phyloP scores from a whole-genome alignment of 2,797 vertebrate species.

The Microctenopoma stevenorrisi region DNA sequence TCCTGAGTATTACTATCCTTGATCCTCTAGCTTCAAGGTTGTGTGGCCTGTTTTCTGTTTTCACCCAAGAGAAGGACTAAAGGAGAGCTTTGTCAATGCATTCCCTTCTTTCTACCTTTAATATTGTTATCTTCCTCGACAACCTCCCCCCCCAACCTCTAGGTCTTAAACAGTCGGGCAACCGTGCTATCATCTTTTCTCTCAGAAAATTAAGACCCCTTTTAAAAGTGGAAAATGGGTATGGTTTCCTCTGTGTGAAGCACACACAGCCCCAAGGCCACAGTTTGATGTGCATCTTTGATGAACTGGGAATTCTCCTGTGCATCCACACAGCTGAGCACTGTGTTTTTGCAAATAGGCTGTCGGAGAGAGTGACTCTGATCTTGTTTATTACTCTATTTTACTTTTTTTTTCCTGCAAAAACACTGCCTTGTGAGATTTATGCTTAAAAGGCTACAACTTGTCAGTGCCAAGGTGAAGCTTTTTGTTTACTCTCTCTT shows the following conservation, averaged over 20 bases:
- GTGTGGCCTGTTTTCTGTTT: slow-evolving; percentile 22
- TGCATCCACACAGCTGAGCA: slow-evolving; percentile 61
- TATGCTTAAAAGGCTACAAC: slow-evolving; percentile 28
- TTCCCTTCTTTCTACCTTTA: slow-evolving; percentile 23
- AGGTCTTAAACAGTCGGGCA: slow-evolving; percentile 47
- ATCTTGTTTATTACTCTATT: slow-evolving; percentile 55
- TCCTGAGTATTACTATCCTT: slow-evolving; percentile 14
- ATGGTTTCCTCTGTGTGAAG: slow-evolving; percentile 55
- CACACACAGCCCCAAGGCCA: slow-evolving; percentile 63
- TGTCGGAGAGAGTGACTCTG: slow-evolving; percentile 55
- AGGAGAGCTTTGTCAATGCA: background rate
- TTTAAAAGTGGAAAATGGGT: slow-evolving; percentile 68
- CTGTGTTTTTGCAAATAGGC: slow-evolving; percentile 67
- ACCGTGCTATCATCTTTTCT: slow-evolving; percentile 53
- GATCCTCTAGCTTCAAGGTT: slow-evolving; percentile 60
- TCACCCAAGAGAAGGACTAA: slow-evolving; percentile 3
- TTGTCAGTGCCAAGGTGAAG: slow-evolving; percentile 14
- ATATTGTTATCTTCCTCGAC: slow-evolving; percentile 40
- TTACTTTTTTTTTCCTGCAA: slow-evolving; percentile 18
- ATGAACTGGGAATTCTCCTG: slow-evolving; percentile 76
- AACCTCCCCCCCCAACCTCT: slow-evolving; percentile 6
- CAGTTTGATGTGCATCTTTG: slow-evolving; percentile 77
- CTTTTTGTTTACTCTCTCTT: slow-evolving; percentile 28
- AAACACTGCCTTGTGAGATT: slow-evolving; percentile 28
- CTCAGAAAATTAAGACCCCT: slow-evolving; percentile 61